Evolutionary conservation across 2,113 vertebrate species (phyloP), one percentile per base, ranked within the genome.

Genomic region (Crocuta crocuta): DNA sequence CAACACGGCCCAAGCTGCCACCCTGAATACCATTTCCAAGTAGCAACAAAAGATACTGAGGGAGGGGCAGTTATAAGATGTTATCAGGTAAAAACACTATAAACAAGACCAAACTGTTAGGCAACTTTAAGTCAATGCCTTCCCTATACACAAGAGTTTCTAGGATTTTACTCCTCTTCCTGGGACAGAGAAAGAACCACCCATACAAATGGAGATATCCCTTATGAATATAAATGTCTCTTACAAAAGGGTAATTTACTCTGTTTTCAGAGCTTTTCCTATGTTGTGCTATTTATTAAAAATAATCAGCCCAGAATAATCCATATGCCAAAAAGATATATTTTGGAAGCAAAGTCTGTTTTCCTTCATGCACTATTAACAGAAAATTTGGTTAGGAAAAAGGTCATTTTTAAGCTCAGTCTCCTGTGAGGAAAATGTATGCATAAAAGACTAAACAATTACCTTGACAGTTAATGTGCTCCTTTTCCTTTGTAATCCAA

Each of bases 301-400:
- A 83, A 66, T 84, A 16, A 78, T 68, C 28, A 78, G 28, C 48
- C 79, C 74, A 84, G 84, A 90, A 78, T 58, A 70, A 91, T 68
- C 17, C 35, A 17, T 53, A 85, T 84, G n/a, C 16, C 48, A 45
- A 61, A 68, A 48, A 85, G n/a, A 91, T 50, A 68, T 68, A 73
- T 63, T 80, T 83, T 3, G 13, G n/a, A 39, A 39, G 4, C 23
- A 55, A 31, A 19, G 43, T 86, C 61, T 68, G 13, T 9, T 55
- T 23, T 35, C 35, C 45, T 68, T 68, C 48, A 68, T 31, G 3
- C 26, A 48, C 23, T 53, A 89, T 83, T 68, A 35, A 87, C 58
- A 92, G 19, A 19, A 97, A 19, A 87, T 35, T 79, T 95, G 35
- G 33, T 80, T 79, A 70, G 3, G 10, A 73, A 86, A 97, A 92